phyloP scores from a whole-genome alignment of 2,888 invertebrate species.

The Zhuqinia jingwanae region DNA sequence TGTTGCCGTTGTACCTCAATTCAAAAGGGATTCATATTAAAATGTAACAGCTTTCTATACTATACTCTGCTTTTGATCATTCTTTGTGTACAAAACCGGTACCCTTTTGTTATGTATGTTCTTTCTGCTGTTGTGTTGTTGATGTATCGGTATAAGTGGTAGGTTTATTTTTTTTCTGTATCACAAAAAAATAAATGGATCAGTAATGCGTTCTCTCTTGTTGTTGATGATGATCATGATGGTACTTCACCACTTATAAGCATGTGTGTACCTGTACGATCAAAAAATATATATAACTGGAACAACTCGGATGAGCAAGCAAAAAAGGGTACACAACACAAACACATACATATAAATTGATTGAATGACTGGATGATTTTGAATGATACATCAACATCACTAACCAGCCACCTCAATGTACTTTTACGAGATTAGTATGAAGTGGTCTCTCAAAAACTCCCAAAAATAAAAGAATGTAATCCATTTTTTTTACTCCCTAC shows the following conservation, averaged over 20 bases:
- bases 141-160: neutral
- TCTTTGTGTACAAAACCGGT: no score
- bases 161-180: neutral
- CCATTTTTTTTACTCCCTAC: constrained; percentile 5
- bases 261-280: constrained; percentile 18
- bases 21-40: no score
- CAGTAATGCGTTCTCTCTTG: constrained; percentile 24
- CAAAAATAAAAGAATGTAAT: constrained; percentile 34
- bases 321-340: constrained; percentile 37
- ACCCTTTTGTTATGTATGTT: no score
- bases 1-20: neutral
- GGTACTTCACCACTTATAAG: no score
- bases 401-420: neutral
- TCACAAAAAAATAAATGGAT: constrained; percentile 4
- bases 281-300: constrained; percentile 18
- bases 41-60: neutral
- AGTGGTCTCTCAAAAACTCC: constrained; percentile 13
- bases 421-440: neutral
- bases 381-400: constrained; percentile 17
- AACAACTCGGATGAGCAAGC: neutral
- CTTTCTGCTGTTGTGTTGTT: neutral
- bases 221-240: no score
- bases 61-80: neutral
- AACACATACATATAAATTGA: neutral
- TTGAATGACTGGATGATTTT: constrained; percentile 24